A percentile compares a stretch with the other conserved stretches of the same genome.
Evolutionary conservation across 37 sponge, comb jelly and placozoan species (phyloP).

Genomic region (Aplysina aerophoba): DNA sequence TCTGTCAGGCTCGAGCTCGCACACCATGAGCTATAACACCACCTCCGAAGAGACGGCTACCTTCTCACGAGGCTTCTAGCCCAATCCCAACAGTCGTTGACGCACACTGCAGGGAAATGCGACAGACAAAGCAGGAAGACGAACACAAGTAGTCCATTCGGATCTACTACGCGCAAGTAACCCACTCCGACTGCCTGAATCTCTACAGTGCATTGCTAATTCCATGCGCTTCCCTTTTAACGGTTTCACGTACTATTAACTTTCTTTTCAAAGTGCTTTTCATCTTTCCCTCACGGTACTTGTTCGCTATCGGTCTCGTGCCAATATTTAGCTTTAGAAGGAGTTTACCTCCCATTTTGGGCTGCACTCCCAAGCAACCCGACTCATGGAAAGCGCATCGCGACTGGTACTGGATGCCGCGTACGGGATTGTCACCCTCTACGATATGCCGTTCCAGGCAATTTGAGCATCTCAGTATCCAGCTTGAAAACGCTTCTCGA

Average conservation of each 20-base stretch:
- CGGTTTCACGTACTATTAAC: constrained; percentile 82
- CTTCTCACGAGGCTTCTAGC: no score
- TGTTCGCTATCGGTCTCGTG: constrained; percentile 78
- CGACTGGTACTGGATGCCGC: constrained; percentile 2
- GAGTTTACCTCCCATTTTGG: constrained; percentile 86
- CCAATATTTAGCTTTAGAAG: constrained; percentile 63
- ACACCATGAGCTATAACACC: no score
- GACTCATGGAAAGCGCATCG: constrained; percentile 62
- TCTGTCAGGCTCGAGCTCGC: no score
- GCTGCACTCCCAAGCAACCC: constrained; percentile 90
- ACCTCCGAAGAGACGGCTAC: no score
- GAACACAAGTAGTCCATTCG: no score
- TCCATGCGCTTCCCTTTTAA: constrained; percentile 65
- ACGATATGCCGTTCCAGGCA: constrained; percentile 71
- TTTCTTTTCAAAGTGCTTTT: constrained; percentile 89
- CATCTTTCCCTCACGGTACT: constrained; percentile 76
- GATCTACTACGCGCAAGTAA: constrained; percentile 48
- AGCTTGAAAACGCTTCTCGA: background rate
- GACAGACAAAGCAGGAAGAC: no score
- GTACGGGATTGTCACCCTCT: constrained; percentile 89
- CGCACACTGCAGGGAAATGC: no score
- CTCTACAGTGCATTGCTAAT: background rate
- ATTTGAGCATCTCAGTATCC: constrained; percentile 32
- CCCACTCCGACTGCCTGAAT: constrained; percentile 16
- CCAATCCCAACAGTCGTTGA: no score